Conservation (phyloP, 2,888 invertebrate genomes). For the Hedya salicella region DNA sequence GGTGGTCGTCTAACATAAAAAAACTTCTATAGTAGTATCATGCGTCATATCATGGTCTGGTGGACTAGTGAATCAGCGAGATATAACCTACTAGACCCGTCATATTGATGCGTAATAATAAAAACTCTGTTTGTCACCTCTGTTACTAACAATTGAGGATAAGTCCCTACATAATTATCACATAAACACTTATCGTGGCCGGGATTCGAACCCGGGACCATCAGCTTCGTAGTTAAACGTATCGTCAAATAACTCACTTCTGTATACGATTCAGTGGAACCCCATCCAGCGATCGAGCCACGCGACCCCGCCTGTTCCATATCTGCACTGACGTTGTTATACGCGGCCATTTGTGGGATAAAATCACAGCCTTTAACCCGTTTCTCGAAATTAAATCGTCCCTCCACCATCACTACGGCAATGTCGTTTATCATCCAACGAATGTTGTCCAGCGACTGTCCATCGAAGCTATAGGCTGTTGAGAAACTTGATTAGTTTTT, state of each 20-base stretch:
- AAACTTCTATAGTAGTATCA: too few relatives aligned
- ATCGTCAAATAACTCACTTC: constrained; percentile 55
- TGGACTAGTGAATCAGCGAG: too few relatives aligned
- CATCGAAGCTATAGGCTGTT: constrained; percentile 70
- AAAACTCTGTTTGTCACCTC: too few relatives aligned
- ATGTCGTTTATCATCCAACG: constrained; percentile 76
- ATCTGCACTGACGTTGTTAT: constrained; percentile 61
- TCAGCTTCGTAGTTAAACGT: too few relatives aligned
- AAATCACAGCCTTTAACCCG: constrained; percentile 72
- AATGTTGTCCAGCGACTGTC: constrained; percentile 70
- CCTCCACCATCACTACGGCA: constrained; percentile 74
- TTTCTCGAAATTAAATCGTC: constrained; percentile 68
- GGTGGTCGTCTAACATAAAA: too few relatives aligned
- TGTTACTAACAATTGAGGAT: too few relatives aligned
- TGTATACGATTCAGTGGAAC: constrained; percentile 57
- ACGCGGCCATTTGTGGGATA: constrained; percentile 63
- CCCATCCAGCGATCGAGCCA: constrained; percentile 73
- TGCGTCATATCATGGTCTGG: too few relatives aligned
- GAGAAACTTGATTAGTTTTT: background rate
- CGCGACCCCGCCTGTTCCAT: constrained; percentile 58
- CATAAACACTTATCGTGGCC: too few relatives aligned
- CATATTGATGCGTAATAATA: too few relatives aligned
- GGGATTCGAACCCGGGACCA: too few relatives aligned
- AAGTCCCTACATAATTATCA: too few relatives aligned
- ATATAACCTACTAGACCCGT: too few relatives aligned